Evolutionary conservation across 2,113 vertebrate species (phyloP).

Genomic region (Pongo abelii): DNA sequence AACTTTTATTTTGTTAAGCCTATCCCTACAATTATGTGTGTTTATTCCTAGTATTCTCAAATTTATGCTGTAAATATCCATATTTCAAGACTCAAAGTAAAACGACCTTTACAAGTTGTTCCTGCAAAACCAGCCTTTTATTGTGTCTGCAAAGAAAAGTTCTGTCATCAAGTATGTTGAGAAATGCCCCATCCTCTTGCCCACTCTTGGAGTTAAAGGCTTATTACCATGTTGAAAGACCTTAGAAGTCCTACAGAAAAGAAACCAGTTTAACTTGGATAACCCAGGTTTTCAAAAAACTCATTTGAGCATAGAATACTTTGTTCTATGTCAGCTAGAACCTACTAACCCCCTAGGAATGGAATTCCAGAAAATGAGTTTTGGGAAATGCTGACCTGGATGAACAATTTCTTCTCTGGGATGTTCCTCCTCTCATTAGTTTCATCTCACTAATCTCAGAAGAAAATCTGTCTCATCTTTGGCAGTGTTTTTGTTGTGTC

Average conservation of each 20-base stretch:
- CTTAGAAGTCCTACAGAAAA: background rate
- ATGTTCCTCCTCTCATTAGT: background rate
- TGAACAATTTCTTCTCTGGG: background rate
- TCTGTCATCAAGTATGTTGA: background rate
- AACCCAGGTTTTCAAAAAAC: background rate
- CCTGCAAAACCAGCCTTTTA: background rate
- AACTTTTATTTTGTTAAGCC: background rate
- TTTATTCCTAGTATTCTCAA: background rate
- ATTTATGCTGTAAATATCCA: background rate
- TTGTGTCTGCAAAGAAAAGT: background rate
- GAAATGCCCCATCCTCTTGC: background rate
- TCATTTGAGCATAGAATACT: background rate
- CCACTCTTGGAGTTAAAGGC: background rate
- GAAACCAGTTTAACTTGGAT: background rate
- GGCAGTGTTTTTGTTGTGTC: background rate
- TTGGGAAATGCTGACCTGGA: background rate
- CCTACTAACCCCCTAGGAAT: background rate
- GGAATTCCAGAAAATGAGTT: background rate
- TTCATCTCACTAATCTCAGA: background rate
- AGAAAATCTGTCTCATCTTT: conserved; percentile 24
- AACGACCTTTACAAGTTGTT: background rate
- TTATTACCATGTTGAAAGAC: background rate
- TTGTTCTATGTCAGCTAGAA: background rate
- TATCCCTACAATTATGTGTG: background rate
- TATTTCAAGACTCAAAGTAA: background rate